Percentiles rank a stretch among this genome's conserved stretches.
phyloP scores from a whole-genome alignment of 2,797 vertebrate genomes.

The Leptoclinus maculatus region DNA sequence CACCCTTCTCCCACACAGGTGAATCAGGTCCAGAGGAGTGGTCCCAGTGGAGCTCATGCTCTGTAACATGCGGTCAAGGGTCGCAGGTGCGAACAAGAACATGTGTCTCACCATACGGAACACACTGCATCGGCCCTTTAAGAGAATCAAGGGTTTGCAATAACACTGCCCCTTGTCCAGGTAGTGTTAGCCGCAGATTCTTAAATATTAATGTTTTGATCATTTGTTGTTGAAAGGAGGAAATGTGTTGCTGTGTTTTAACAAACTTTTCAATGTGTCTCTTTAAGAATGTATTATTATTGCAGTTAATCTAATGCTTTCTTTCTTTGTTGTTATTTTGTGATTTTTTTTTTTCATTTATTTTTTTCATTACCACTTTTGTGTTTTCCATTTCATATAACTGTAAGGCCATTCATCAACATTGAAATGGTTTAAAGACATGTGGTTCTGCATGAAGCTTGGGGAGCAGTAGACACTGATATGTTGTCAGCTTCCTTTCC shows the following conservation, averaged over 20 bases:
- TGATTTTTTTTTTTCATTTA: slow-evolving; percentile 47
- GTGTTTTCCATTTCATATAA: slow-evolving; percentile 77
- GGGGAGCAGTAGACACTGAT: slow-evolving; percentile 68
- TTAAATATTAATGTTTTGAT: slow-evolving; percentile 80
- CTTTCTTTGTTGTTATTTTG: slow-evolving; percentile 67
- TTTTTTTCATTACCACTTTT: slow-evolving; percentile 66
- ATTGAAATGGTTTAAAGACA: slow-evolving; percentile 66
- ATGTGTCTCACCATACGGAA: slow-evolving; percentile 99
- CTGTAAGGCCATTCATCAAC: slow-evolving; percentile 72
- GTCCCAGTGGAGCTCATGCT: slow-evolving; percentile 99
- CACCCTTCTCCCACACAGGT: slow-evolving; percentile 98
- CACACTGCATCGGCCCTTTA: slow-evolving; percentile 99
- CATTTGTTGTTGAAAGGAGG: slow-evolving; percentile 77
- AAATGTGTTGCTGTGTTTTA: slow-evolving; percentile 76
- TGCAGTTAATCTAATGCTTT: slow-evolving; percentile 64
- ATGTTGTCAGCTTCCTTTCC: slow-evolving; percentile 69
- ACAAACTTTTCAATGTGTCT: slow-evolving; percentile 65
- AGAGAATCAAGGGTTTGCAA: slow-evolving; percentile 99
- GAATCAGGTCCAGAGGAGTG: slow-evolving; percentile 99
- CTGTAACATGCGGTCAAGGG: slow-evolving; percentile 99
- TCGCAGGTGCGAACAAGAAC: slow-evolving; percentile 99
- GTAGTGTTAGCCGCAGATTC: slow-evolving; percentile 99
- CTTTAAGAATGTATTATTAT: slow-evolving; percentile 62
- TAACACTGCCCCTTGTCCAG: slow-evolving; percentile 99
- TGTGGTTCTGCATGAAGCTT: slow-evolving; percentile 65